phyloP scores from a whole-genome alignment of 2,888 invertebrate species.

The Agriopis leucophaearia region DNA sequence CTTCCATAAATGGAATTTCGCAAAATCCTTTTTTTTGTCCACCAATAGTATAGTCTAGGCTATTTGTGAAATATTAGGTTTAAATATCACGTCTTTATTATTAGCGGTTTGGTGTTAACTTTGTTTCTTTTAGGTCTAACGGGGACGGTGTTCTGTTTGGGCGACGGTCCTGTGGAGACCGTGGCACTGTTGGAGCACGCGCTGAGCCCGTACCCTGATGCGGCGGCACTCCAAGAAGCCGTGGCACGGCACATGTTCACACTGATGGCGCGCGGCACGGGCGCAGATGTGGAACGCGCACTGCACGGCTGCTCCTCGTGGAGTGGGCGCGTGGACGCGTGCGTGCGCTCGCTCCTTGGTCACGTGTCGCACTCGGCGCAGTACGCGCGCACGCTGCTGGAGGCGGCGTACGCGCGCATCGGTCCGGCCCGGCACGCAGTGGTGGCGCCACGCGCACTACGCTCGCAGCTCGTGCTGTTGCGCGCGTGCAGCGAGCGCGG shows the following conservation, averaged over 20 bases:
- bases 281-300: constrained; percentile 39
- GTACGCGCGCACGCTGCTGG: constrained; percentile 59
- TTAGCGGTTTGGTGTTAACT: too few species aligned
- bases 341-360: constrained; percentile 58
- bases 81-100: too few species aligned
- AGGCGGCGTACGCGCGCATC: constrained; percentile 56
- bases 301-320: constrained; percentile 45
- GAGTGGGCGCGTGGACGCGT: constrained; percentile 53
- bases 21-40: too few species aligned
- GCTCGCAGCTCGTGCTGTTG: constrained; percentile 55
- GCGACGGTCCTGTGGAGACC: constrained; percentile 61
- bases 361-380: constrained; percentile 63
- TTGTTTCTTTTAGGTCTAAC: not conserved
- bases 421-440: constrained; percentile 44
- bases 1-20: too few species aligned
- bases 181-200: constrained; percentile 51
- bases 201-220: constrained; percentile 49
- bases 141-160: constrained; percentile 70
- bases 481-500: constrained; percentile 45
- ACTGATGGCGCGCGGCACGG: constrained; percentile 50
- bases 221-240: constrained; percentile 59
- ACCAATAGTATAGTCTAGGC: too few species aligned
- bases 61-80: too few species aligned
- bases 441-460: constrained; percentile 43
- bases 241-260: constrained; percentile 62